Base-by-base conservation (phyloP, 2,888 invertebrate species). In the Hoplodrina ambigua region DNA sequence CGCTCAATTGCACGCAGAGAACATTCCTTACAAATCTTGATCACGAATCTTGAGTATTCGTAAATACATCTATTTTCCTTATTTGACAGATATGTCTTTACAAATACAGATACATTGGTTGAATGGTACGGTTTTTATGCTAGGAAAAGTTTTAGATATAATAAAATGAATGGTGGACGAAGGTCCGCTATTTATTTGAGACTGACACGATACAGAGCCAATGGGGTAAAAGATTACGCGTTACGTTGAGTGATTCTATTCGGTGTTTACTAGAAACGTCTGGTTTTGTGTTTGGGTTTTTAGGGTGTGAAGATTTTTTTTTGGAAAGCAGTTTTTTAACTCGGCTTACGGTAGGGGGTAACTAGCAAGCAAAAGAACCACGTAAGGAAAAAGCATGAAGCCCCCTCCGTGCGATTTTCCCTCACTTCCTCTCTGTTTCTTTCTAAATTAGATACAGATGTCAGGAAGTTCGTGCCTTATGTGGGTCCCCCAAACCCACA, bases 161-260 rank as follows among this genome's bases (percentile, higher is more conserved):
- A 81, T 74, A 65, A 64, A 81, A 69, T 74, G 63, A 78, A 76
- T 69, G 33, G 54, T 46, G 25, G 55, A 17, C 37, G 33, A 62
- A 70, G 68, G 66, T 19, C 57, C 57, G 37, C 59, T 44, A 71
- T 75, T 78, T 73, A 70, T 68, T 68, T 13, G 64, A 67, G 66
- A 50, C 60, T 58, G 50, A 59, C 50, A 53, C 19, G 55, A 64
- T 74, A 61, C 44, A 37, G 61, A 67, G 33, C 54, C 64, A 69
- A 75, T 65, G 49, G 55, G 59, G 72, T 80, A 72, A 71, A 74
- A 71, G 60, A 82, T 75, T 69, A 80, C 64, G 49, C 54, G 70
- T 71, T 20, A 46, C 66, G n/a, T 46, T 8, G n/a, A 0, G 4
- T 15, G 13, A 15, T 25, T 8, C 17, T 53, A 57, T 54, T 69